These are phyloP conservation scores for Montipora cactus DNA, from an alignment of 64 coral and sea anemone genomes.

Conservation along the genomic window DNA sequence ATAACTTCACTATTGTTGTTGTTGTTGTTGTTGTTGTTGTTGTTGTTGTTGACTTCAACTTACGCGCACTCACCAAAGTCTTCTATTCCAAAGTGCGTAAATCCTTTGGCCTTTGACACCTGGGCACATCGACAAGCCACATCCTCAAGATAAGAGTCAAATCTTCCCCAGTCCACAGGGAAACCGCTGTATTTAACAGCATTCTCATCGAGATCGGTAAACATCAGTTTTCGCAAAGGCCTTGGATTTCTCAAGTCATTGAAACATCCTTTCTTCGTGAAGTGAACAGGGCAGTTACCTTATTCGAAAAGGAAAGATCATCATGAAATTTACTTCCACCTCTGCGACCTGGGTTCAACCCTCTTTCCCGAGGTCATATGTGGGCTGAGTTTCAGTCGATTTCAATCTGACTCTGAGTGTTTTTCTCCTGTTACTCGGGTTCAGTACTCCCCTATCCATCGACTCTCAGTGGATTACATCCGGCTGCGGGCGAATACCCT, in stretches of 20 bases:
- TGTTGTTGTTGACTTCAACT: too few relatives aligned
- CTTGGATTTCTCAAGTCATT: slow-evolving; percentile 62
- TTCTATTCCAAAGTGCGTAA: slow-evolving; percentile 60
- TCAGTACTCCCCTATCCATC: too few relatives aligned
- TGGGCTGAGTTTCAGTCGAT: too few relatives aligned
- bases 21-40: too few relatives aligned
- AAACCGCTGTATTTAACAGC: slow-evolving; percentile 46
- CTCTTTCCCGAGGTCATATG: too few relatives aligned
- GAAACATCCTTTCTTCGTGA: slow-evolving; percentile 74
- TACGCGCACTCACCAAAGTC: slow-evolving; percentile 53
- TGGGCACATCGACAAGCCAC: slow-evolving; percentile 78
- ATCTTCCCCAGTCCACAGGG: slow-evolving; percentile 74
- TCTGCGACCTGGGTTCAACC: too few relatives aligned
- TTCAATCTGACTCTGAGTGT: too few relatives aligned
- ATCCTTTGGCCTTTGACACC: slow-evolving; percentile 47
- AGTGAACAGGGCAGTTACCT: slow-evolving; percentile 21
- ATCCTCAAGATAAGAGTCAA: slow-evolving; percentile 65
- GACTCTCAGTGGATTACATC: too few relatives aligned
- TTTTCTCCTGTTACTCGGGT: too few relatives aligned
- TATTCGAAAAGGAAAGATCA: background rate
- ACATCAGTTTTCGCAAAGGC: slow-evolving; percentile 49
- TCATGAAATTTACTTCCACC: background rate
- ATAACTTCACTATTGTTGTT: too few relatives aligned
- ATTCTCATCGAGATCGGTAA: slow-evolving; percentile 65
- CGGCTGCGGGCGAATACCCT: too few relatives aligned